Conservation (phyloP, 2,797 vertebrate genomes). For the Nothura maculosa region DNA sequence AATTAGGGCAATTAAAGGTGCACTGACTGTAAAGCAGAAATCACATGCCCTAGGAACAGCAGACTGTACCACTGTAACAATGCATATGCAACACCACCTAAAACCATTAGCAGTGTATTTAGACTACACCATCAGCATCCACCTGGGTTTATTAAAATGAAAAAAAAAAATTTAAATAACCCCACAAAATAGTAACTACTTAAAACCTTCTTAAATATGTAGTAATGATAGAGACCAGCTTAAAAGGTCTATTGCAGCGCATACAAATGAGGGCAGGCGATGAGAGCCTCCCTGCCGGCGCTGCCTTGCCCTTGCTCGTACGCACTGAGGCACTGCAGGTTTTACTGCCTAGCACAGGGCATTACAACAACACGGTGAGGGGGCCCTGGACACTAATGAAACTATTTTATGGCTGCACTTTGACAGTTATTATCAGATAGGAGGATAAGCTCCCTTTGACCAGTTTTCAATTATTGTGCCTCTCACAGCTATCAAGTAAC, state of each 20-base stretch:
- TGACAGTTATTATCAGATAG: background rate
- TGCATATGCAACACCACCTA: background rate
- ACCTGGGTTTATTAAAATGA: background rate
- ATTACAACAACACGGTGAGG: background rate
- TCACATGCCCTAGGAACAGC: background rate
- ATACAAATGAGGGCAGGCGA: background rate
- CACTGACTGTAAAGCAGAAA: constrained; percentile 27
- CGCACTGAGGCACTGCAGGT: background rate
- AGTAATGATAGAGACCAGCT: background rate
- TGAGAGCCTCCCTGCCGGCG: background rate
- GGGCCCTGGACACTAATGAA: background rate
- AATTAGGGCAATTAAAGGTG: constrained; percentile 11
- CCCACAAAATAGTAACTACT: accelerated
- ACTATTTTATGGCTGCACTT: background rate
- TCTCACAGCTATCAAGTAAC: background rate
- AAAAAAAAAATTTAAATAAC: background rate
- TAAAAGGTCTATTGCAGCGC: background rate
- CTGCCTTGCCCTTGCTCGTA: too few relatives aligned
- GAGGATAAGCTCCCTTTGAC: background rate
- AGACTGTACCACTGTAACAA: background rate
- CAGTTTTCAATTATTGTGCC: constrained; percentile 13
- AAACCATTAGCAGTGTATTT: background rate
- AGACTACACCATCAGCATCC: background rate
- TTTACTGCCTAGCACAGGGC: background rate
- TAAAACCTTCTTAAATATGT: background rate